Percentiles rank a stretch among this genome's conserved stretches.
Evolutionary conservation across 2,888 invertebrate species (phyloP).

Genomic region (Lapara coniferarum): DNA sequence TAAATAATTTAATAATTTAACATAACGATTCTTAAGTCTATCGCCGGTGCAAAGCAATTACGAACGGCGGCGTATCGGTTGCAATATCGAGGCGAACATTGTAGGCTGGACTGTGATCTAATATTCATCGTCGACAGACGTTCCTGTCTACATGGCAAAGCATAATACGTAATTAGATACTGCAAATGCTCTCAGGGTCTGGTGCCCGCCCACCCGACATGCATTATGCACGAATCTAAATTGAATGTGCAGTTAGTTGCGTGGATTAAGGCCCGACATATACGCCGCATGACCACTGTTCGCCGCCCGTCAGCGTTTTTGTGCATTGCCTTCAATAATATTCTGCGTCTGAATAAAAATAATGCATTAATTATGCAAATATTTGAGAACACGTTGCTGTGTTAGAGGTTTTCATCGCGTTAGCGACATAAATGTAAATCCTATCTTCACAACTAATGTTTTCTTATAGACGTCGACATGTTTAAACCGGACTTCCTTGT

Average conservation of each 20-base stretch:
- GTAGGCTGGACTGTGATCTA: constrained; percentile 70
- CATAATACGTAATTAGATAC: constrained; percentile 82
- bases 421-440: neutral
- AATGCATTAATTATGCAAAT: too few relatives aligned
- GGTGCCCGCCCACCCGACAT: constrained; percentile 60
- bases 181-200: constrained; percentile 72
- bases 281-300: constrained; percentile 43
- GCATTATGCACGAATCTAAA: constrained; percentile 80
- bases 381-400: too few relatives aligned
- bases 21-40: constrained; percentile 31
- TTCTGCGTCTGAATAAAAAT: neutral
- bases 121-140: constrained; percentile 78
- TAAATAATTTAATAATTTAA: constrained; percentile 16
- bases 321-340: constrained; percentile 1
- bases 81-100: constrained; percentile 64
- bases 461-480: too few relatives aligned
- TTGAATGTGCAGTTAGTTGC: constrained; percentile 78
- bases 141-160: constrained; percentile 74
- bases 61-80: constrained; percentile 45
- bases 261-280: constrained; percentile 60
- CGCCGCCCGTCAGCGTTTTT: constrained; percentile 43
- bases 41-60: constrained; percentile 56
- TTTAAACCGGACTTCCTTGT: too few relatives aligned
- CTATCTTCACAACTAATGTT: too few relatives aligned
- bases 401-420: neutral